Evolutionary conservation across 2,113 vertebrate species (phyloP).

Genomic region (Arothron firmamentum): DNA sequence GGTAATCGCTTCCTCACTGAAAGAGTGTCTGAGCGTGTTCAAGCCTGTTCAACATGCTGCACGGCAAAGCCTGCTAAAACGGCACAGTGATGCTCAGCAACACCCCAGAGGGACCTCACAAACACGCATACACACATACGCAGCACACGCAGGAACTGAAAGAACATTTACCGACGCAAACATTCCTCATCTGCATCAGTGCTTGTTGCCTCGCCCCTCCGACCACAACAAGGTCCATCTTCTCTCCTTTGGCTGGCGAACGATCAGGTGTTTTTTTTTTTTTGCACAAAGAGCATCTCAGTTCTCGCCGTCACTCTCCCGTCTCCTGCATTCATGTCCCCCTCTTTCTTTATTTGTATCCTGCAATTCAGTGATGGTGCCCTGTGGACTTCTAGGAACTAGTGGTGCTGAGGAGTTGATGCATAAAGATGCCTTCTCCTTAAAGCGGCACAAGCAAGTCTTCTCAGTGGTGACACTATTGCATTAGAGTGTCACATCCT

Average conservation of each 20-base stretch:
- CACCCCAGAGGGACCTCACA: slow-evolving; percentile 26
- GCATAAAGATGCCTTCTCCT: slow-evolving; percentile 59
- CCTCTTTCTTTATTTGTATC: slow-evolving; percentile 47
- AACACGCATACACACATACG: slow-evolving; percentile 7
- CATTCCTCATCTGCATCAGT: slow-evolving; percentile 20
- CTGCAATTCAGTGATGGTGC: slow-evolving; percentile 60
- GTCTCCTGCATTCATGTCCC: slow-evolving; percentile 33
- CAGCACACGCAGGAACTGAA: neutral
- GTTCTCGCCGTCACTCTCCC: slow-evolving; percentile 36
- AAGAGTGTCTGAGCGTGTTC: slow-evolving; percentile 36
- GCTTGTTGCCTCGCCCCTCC: slow-evolving; percentile 10
- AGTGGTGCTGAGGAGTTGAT: slow-evolving; percentile 46
- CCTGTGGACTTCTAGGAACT: slow-evolving; percentile 56
- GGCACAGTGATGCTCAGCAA: slow-evolving; percentile 34
- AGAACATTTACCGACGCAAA: slow-evolving; percentile 4
- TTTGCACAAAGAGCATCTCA: slow-evolving; percentile 59
- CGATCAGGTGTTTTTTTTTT: slow-evolving; percentile 36
- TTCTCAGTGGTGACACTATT: no score
- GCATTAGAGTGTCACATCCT: no score
- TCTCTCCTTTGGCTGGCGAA: slow-evolving; percentile 39
- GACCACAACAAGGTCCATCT: neutral
- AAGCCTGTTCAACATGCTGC: slow-evolving; percentile 61
- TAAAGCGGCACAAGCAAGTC: slow-evolving; percentile 9
- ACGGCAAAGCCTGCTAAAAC: slow-evolving; percentile 46
- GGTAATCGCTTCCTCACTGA: slow-evolving; percentile 36